These are phyloP conservation scores for Karalla daura DNA, from an alignment of 2,797 vertebrate genomes.

Conservation along the genomic window DNA sequence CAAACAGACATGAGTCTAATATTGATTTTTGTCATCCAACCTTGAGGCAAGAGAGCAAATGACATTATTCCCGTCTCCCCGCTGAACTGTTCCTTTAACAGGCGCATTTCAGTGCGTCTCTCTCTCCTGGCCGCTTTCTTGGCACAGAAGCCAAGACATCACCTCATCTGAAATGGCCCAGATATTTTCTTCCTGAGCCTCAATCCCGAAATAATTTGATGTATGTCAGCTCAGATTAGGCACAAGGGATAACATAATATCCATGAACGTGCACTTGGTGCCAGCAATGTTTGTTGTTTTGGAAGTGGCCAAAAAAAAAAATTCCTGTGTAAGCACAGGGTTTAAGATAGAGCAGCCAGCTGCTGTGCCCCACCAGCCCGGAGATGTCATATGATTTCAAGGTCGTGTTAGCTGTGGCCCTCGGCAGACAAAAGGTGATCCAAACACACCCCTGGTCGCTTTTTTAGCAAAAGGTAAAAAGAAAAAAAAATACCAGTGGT, in stretches of 20 bases:
- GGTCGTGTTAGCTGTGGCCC: slow-evolving; percentile 15
- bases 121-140: not conserved
- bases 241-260: slow-evolving; percentile 72
- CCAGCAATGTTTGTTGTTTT: slow-evolving; percentile 73
- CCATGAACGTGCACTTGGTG: slow-evolving; percentile 56
- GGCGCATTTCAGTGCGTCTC: not conserved
- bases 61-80: not conserved
- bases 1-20: not conserved
- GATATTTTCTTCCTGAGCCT: slow-evolving; percentile 68
- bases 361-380: slow-evolving; percentile 28
- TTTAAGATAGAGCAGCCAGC: slow-evolving; percentile 60
- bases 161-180: slow-evolving; percentile 65
- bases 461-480: slow-evolving; percentile 24
- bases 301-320: slow-evolving; percentile 55
- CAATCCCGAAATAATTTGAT: slow-evolving; percentile 76
- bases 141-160: slow-evolving; percentile 11
- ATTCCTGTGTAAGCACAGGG: slow-evolving; percentile 55
- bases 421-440: slow-evolving; percentile 56
- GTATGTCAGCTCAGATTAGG: slow-evolving; percentile 74
- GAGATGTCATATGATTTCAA: slow-evolving; percentile 46
- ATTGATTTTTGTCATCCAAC: not conserved
- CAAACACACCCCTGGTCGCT: slow-evolving; percentile 11
- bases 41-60: not conserved
- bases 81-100: not conserved
- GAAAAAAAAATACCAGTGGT: slow-evolving; percentile 24